A percentile compares a stretch with the other conserved stretches of the same genome.
phyloP scores from a whole-genome alignment of 2,888 invertebrate genomes.

The Diarsia dahlii region DNA sequence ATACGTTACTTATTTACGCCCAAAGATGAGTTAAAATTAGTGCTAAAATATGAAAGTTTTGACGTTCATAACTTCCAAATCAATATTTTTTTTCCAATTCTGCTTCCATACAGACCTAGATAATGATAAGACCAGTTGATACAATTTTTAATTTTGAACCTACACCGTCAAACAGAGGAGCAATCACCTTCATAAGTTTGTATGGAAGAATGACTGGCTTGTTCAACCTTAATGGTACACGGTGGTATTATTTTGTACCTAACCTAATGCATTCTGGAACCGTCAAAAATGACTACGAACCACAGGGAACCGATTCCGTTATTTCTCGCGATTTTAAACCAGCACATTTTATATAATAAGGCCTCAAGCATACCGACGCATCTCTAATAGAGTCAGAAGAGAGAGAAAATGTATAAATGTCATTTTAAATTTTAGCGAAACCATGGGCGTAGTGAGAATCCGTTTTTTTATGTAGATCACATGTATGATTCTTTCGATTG shows the following conservation, averaged over 20 bases:
- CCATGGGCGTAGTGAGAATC: conserved; percentile 2
- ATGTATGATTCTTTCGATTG: not conserved
- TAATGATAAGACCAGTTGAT: too few species aligned
- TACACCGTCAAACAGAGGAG: too few species aligned
- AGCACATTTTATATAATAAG: conserved; percentile 57
- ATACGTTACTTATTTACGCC: too few species aligned
- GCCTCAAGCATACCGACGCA: conserved; percentile 63
- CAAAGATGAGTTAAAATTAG: too few species aligned
- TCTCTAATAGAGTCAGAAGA: conserved; percentile 39
- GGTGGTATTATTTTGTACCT: not conserved
- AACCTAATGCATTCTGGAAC: conserved; percentile 12
- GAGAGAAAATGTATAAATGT: conserved; percentile 13
- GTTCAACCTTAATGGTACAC: not conserved
- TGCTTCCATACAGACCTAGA: too few species aligned
- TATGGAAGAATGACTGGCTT: too few species aligned
- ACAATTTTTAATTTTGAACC: too few species aligned
- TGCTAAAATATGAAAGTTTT: too few species aligned
- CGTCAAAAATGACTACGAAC: conserved; percentile 7
- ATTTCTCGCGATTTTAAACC: conserved; percentile 54
- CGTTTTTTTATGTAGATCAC: not conserved
- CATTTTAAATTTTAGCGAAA: conserved; percentile 8
- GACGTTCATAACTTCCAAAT: too few species aligned
- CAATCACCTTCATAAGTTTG: too few species aligned
- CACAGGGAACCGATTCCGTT: conserved; percentile 37
- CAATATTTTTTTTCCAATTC: too few species aligned